Conservation (phyloP, 2,113 vertebrate species). For the Salvelinus fontinalis region DNA sequence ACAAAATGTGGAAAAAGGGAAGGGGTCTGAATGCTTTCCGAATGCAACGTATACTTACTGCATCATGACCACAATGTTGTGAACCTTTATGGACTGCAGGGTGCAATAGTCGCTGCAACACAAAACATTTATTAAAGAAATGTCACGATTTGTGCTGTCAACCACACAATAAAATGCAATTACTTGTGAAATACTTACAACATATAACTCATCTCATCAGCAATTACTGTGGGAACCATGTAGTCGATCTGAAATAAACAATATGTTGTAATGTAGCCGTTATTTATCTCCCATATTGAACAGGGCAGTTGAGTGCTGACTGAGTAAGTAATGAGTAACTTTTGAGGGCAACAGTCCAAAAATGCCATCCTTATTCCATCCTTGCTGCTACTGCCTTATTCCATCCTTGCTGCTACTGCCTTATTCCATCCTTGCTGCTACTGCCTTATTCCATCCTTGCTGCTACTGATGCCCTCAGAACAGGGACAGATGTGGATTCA, state of each 20-base stretch:
- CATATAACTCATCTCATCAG: conserved; percentile 97
- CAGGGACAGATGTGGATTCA: neutral
- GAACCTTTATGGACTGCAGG: conserved; percentile 72
- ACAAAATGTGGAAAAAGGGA: no score
- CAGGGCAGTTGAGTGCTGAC: neutral
- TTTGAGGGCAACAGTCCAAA: neutral
- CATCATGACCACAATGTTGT: conserved; percentile 80
- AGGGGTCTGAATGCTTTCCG: no score
- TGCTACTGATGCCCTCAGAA: neutral
- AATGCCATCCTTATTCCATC: neutral
- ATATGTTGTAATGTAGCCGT: neutral
- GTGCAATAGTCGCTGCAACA: conserved; percentile 75
- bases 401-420: no score
- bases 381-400: neutral
- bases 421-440: neutral
- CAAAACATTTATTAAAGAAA: neutral
- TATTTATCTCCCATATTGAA: neutral
- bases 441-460: neutral
- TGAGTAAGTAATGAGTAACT: neutral
- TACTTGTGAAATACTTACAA: conserved; percentile 78
- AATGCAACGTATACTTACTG: conserved; percentile 68
- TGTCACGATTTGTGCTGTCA: neutral
- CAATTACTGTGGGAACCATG: conserved; percentile 88
- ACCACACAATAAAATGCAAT: neutral
- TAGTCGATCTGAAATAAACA: conserved; percentile 85